Evolutionary conservation across 2,797 vertebrate genomes (phyloP).

Genomic region (Anguilla anguilla): DNA sequence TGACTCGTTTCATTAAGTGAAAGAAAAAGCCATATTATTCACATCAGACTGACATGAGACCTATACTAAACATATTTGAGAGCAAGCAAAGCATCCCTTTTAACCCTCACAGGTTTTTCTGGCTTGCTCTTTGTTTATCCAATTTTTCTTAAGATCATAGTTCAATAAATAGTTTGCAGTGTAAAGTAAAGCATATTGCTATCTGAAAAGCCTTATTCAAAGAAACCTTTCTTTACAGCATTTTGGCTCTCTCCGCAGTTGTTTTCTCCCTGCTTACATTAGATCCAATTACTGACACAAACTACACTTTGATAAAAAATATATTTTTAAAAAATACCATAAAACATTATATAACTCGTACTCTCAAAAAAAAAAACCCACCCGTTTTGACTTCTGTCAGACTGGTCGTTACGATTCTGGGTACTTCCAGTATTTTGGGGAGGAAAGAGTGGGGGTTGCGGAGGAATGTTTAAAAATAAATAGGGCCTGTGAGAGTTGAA

Average conservation of each 20-base stretch:
- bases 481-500: constrained; percentile 75
- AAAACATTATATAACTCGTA: constrained; percentile 19
- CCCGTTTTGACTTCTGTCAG: constrained; percentile 33
- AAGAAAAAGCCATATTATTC: not conserved
- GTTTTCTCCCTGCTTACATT: not conserved
- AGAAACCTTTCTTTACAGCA: not conserved
- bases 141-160: not conserved
- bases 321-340: not conserved
- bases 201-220: not conserved
- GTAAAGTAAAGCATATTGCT: not conserved
- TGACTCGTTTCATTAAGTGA: not conserved
- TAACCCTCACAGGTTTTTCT: not conserved
- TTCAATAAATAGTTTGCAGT: not conserved
- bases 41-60: not conserved
- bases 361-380: constrained; percentile 37
- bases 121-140: not conserved
- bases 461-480: constrained; percentile 83
- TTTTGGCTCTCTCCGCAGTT: not conserved
- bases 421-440: constrained; percentile 11
- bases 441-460: constrained; percentile 24
- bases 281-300: constrained; percentile 3
- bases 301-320: not conserved
- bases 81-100: not conserved
- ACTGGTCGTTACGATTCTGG: constrained; percentile 22
- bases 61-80: not conserved